Evolutionary conservation across 2,888 invertebrate genomes (phyloP), one percentile per base, ranked within the genome.

Genomic region (Ferrisia virgata): DNA sequence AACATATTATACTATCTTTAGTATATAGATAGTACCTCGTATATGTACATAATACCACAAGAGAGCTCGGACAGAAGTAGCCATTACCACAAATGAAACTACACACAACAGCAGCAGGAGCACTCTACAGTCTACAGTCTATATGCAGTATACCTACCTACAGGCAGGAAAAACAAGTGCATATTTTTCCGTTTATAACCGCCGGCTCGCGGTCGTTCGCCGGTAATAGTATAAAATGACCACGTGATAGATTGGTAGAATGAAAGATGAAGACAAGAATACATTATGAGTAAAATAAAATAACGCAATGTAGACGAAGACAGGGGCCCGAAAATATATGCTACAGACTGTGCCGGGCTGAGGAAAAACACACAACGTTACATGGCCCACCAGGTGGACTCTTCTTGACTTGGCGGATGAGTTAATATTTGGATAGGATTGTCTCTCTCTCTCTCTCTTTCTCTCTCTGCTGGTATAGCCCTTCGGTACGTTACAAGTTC

Each of bases 401-500:
- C 31, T n/a, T n/a, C n/a, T n/a, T n/a, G n/a, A n/a, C n/a, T n/a
- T n/a, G n/a, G n/a, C 40, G 43, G 43, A 80, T 84, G 58, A 84
- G 84, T 84, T 84, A 84, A 84, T 84, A 84, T 84, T 84, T 84
- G 84, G 84, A 64, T 80, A 84, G 84, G 80, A 79, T 64, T 82
- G 40, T 83, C 72, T 69, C 11, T 83, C 72, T n/a, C n/a, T n/a
- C n/a, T n/a, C n/a, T n/a, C n/a, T n/a, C n/a, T n/a, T n/a, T n/a
- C n/a, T n/a, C n/a, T n/a, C n/a, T n/a, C n/a, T n/a, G n/a, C n/a
- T n/a, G n/a, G n/a, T 72, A 39, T n/a, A 47, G 33, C 31, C 36
- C 13, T 25, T 28, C 64, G 80, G 47, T 80, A 79, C 79, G 25
- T 79, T 40, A 25, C 80, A 53, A 80, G 36, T 82, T 82, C 11